Evolutionary conservation across 2,797 vertebrate species (phyloP).

Genomic region (Muraenolepis orangiensis): DNA sequence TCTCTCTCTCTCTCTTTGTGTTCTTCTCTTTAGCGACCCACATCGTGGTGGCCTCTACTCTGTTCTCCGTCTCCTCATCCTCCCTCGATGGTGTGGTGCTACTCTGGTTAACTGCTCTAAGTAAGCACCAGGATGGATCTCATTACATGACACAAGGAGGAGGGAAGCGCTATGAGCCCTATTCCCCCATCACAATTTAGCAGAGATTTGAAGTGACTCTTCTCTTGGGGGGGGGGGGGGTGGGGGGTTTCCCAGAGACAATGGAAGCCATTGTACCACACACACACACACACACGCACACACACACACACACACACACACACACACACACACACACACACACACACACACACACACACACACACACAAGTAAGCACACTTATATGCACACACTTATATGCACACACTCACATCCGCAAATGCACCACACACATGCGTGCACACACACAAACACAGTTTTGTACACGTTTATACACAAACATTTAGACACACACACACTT

Average conservation of each 20-base stretch:
- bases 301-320: too few relatives aligned
- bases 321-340: too few relatives aligned
- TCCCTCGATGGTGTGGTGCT: neutral
- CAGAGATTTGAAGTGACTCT: constrained; percentile 1
- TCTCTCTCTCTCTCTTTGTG: too few relatives aligned
- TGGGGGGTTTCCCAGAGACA: neutral
- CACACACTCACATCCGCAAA: too few relatives aligned
- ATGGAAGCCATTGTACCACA: too few relatives aligned
- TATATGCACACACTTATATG: too few relatives aligned
- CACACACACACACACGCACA: neutral
- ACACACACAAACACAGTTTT: too few relatives aligned
- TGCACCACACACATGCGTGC: neutral
- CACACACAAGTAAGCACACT: too few relatives aligned
- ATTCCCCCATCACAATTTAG: constrained; percentile 1
- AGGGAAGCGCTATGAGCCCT: neutral
- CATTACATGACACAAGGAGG: neutral
- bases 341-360: too few relatives aligned
- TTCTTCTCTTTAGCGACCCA: neutral
- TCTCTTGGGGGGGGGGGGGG: too few relatives aligned
- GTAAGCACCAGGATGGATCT: neutral
- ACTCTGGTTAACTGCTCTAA: neutral
- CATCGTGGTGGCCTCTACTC: neutral
- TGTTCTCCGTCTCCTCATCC: neutral
- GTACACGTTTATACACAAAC: neutral
- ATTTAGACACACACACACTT: neutral